Base-by-base conservation (phyloP, 2,113 vertebrate species). In the Pelecanoides urinatrix region DNA sequence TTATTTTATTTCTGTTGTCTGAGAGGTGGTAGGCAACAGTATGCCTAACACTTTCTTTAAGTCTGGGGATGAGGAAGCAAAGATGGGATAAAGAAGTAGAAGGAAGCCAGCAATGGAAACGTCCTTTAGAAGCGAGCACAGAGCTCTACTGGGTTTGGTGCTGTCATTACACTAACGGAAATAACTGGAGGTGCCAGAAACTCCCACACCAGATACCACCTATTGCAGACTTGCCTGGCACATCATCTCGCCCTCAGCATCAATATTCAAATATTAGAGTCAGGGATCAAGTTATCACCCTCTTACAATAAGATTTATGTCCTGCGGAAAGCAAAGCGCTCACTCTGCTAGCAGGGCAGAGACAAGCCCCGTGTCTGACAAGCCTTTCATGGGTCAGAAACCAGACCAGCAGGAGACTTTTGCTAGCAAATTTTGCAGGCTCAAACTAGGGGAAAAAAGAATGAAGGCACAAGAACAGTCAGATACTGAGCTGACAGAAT, bases 311-410 rank as follows among this genome's bases (percentile, higher is more conserved):
- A 62, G 30, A 65, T 40, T 70, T 70, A 68, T 0, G 0, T 58
- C 25, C 45, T 1, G 1, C 2, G 7, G 11, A 65, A 92, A 76
- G 59, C 18, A 53, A 68, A 77, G 12, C 12, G 49, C 23, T 40
- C 0, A 0, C 11, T 70, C 62, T 68, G 72, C 36, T 65, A 27
- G 13, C 1, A 0, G 5, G 21, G 10, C 21, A 76, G 47, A 42
- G 42, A 42, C 42, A 42, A 42, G 25, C 68, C 10, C 22, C 50
- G 21, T 4, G 14, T 47, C 66, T 27, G 21, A 82, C 13, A 56
- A 62, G 40, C 4, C 16, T 62, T 16, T 20, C 20, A 29, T 1
- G 15, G 22, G 20, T 63, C 79, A 79, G 42, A 85, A 26, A 9
- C 44, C 49, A 59, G 13, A 52, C 7, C 44, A 79, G n/a, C 14